Evolutionary conservation across 2,888 invertebrate genomes (phyloP), one percentile per base, ranked within the genome.

Genomic region (Rhodophaea formosa): DNA sequence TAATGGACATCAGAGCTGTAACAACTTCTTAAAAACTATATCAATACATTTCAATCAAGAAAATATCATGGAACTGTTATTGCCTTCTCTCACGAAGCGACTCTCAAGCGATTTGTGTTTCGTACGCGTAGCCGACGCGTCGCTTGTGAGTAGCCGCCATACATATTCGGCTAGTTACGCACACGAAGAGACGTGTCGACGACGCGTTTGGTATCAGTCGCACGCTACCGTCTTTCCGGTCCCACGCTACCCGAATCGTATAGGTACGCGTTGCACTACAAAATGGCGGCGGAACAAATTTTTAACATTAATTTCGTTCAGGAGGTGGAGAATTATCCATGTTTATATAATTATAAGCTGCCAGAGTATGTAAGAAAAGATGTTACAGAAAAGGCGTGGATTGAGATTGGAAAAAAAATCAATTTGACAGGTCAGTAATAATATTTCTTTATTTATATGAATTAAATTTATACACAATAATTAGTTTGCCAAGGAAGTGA

Each of bases 331-430:
- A 58, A 59, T 30, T 66, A 58, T 47, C 60, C 63, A 7, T 63
- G 62, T 47, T 59, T 65, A 39, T 66, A 63, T 23, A 66, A 66
- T n/a, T 61, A 60, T 65, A 59, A 62, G 16, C n/a, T 61, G n/a
- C 57, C 65, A 8, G 63, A 65, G 8, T 63, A 63, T 23, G 60
- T 60, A 7, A 58, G 65, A 52, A 65, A 63, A 46, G 62, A 62
- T 16, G 54, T 55, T 7, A 65, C 63, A 39, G 65, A 65, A 43
- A 59, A 45, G 30, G 61, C 63, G 7, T 65, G 62, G 63, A 57
- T 59, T 51, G 59, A 59, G 52, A 59, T 65, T 8, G 51, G 59
- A 5, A 52, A 59, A 12, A 53, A 42, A 42, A 10, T 32, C 42
- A 42, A 42, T 42, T 42, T 42, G 42, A 42, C 42, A 42, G 42